phyloP scores from a whole-genome alignment of 2,888 invertebrate species.

The Dynastes tityus region DNA sequence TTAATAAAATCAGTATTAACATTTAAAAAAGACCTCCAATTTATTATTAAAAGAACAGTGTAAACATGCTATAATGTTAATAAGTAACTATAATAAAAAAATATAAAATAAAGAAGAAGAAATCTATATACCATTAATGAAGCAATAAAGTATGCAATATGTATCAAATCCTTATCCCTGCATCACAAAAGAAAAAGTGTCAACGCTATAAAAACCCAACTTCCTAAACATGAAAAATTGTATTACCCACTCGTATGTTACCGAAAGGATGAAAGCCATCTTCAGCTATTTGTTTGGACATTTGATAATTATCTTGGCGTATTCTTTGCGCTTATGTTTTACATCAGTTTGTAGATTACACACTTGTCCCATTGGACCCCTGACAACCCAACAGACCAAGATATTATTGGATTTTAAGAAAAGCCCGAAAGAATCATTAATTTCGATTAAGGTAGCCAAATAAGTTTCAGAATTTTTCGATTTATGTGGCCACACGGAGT shows the following conservation, averaged over 20 bases:
- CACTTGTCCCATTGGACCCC: conserved; percentile 8
- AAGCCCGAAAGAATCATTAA: conserved; percentile 29
- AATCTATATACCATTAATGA: too few relatives aligned
- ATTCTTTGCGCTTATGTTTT: conserved; percentile 44
- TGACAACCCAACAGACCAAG: conserved; percentile 45
- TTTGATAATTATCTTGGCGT: conserved; percentile 31
- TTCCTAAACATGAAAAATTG: conserved; percentile 28
- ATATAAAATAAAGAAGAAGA: too few relatives aligned
- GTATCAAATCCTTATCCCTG: too few relatives aligned
- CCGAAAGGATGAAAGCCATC: conserved; percentile 36
- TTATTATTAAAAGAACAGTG: too few relatives aligned
- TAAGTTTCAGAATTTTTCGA: conserved; percentile 54
- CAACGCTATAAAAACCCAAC: conserved; percentile 42
- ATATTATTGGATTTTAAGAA: conserved; percentile 35
- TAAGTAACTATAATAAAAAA: too few relatives aligned
- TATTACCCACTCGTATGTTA: conserved; percentile 15
- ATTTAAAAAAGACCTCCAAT: too few relatives aligned
- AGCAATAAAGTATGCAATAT: too few relatives aligned
- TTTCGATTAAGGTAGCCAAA: conserved; percentile 36
- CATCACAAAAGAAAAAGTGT: not conserved
- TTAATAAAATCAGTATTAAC: too few relatives aligned
- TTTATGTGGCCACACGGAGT: conserved; percentile 56
- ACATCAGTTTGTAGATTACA: conserved; percentile 29
- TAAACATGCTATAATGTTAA: too few relatives aligned
- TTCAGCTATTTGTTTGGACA: conserved; percentile 42